Percentiles rank a stretch among this genome's conserved stretches.
phyloP scores from a whole-genome alignment of 2,888 invertebrate genomes.

The Tortricodes alternella region DNA sequence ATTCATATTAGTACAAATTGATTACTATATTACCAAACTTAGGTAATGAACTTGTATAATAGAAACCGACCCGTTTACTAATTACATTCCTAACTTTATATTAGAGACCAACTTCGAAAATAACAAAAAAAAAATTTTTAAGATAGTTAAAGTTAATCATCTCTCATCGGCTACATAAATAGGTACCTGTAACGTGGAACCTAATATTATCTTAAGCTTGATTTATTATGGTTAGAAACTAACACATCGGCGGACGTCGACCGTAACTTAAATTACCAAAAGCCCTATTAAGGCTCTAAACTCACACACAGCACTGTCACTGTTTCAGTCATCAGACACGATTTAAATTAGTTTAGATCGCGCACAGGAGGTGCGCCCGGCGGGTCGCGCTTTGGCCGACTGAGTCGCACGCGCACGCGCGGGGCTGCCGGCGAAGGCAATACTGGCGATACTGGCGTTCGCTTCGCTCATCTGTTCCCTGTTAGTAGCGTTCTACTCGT shows the following conservation, averaged over 20 bases:
- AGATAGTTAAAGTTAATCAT: too few relatives aligned
- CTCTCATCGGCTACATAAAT: too few relatives aligned
- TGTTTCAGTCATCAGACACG: constrained; percentile 50
- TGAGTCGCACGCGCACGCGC: constrained; percentile 53
- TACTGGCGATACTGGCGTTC: constrained; percentile 31
- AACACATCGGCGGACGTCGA: constrained; percentile 43
- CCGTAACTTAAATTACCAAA: constrained; percentile 41
- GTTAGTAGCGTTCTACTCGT: constrained; percentile 44
- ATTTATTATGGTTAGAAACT: too few relatives aligned
- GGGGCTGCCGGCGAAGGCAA: constrained; percentile 44
- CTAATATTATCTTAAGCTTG: background rate
- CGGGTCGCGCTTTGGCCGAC: constrained; percentile 69
- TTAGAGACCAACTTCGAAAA: background rate
- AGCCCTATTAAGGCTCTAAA: constrained; percentile 2
- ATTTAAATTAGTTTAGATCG: constrained; percentile 51
- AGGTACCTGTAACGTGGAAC: too few relatives aligned
- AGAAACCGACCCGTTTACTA: constrained; percentile 13
- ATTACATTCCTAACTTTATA: background rate
- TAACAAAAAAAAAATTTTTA: background rate
- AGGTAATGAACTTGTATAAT: background rate
- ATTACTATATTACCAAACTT: background rate
- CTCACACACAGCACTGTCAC: constrained; percentile 39
- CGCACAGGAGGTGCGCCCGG: constrained; percentile 67
- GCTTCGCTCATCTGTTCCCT: constrained; percentile 64
- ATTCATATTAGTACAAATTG: background rate